Conservation (phyloP, 2,888 invertebrate genomes). For the Drosophila kanekoi region DNA sequence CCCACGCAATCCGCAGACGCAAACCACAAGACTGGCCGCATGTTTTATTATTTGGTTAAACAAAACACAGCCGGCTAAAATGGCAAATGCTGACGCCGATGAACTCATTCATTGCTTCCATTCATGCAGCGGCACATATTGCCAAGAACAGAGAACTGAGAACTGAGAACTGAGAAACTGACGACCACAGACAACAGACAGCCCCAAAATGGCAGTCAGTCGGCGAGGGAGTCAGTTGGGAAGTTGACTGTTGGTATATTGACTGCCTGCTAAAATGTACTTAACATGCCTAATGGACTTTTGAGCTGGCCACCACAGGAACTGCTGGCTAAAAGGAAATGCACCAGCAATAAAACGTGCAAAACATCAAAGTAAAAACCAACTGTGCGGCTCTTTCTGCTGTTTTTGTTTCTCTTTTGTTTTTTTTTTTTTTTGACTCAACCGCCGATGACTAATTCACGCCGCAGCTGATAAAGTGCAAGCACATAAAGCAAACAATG, state of each 20-base stretch:
- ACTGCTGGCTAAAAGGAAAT: conserved; percentile 47
- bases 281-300: conserved; percentile 65
- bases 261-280: conserved; percentile 50
- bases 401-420: conserved; percentile 9
- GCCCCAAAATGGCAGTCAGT: conserved; percentile 29
- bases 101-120: conserved; percentile 71
- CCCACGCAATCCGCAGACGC: conserved; percentile 67
- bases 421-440: conserved; percentile 4
- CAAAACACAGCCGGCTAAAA: conserved; percentile 65
- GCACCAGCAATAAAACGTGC: conserved; percentile 46
- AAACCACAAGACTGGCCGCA: conserved; percentile 29
- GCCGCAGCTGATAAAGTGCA: conserved; percentile 44
- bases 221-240: conserved; percentile 3
- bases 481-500: conserved; percentile 19
- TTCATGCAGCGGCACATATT: conserved; percentile 49
- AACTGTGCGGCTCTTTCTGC: conserved; percentile 26
- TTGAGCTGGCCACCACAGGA: conserved; percentile 42
- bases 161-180: conserved; percentile 2
- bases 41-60: conserved; percentile 65
- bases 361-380: conserved; percentile 37
- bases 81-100: conserved; percentile 70
- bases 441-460: conserved; percentile 56
- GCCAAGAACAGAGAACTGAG: conserved; percentile 6
- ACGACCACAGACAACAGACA: conserved; percentile 16
- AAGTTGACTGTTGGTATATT: conserved; percentile 36